Conservation (phyloP, 2,888 invertebrate genomes). For the Rotaria sp. region DNA sequence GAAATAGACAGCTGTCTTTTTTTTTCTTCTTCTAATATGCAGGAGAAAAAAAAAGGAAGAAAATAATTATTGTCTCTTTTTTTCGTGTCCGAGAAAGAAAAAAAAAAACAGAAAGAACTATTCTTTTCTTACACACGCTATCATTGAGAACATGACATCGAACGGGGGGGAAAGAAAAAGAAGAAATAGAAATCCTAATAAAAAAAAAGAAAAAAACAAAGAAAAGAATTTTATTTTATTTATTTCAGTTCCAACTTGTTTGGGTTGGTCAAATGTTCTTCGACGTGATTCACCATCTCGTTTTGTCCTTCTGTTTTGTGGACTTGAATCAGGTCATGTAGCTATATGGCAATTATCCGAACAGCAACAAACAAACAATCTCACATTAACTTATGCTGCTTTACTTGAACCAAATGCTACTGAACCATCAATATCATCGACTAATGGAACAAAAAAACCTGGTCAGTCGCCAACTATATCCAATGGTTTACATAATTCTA, state of each 20-base stretch:
- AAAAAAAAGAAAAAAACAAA: no score
- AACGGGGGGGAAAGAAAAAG: neutral
- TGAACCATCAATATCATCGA: neutral
- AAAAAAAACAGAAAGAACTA: no score
- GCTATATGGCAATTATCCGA: slow-evolving; percentile 27
- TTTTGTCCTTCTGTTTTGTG: neutral
- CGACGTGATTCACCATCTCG: slow-evolving; percentile 28
- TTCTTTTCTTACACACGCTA: neutral
- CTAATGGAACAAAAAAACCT: neutral
- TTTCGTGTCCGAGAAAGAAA: neutral
- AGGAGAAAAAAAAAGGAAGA: neutral
- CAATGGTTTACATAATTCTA: slow-evolving; percentile 8
- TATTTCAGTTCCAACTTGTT: slow-evolving; percentile 16
- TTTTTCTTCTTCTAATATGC: neutral
- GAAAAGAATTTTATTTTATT: neutral
- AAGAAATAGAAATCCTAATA: neutral
- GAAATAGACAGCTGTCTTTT: neutral
- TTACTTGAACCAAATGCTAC: slow-evolving; percentile 8
- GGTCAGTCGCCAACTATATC: neutral
- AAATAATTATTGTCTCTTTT: neutral
- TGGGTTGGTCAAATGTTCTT: slow-evolving; percentile 14
- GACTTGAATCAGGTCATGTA: slow-evolving; percentile 15
- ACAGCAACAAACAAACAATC: neutral
- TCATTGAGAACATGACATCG: neutral
- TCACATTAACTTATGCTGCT: neutral